A percentile compares a stretch with the other conserved stretches of the same genome.
Evolutionary conservation across 2,888 invertebrate species (phyloP).

Genomic region (Kryphioiulus occultus): DNA sequence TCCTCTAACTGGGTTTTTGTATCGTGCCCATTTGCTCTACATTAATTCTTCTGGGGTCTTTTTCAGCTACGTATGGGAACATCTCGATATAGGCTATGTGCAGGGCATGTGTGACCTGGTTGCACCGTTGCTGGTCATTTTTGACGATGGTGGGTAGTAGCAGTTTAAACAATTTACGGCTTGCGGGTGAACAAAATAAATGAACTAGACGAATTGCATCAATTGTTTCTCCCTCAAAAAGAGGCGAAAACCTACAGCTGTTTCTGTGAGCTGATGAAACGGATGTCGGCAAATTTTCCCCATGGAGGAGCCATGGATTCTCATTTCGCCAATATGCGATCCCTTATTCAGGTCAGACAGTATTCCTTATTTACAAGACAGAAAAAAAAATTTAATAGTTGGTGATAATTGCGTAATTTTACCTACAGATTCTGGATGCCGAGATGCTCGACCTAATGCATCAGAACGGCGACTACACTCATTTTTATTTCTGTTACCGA

Average conservation of each 20-base stretch:
- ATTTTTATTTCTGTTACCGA: conserved; percentile 97
- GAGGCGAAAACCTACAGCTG: conserved; percentile 90
- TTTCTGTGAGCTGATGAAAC: conserved; percentile 87
- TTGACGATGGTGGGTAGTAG: conserved; percentile 77
- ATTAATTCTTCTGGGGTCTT: too few species aligned
- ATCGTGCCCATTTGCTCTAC: too few species aligned
- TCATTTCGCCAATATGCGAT: conserved; percentile 93
- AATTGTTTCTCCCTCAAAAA: conserved; percentile 56
- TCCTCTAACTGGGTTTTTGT: too few species aligned
- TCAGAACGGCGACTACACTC: conserved; percentile 93
- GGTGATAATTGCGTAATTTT: too few species aligned
- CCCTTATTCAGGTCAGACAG: conserved; percentile 64
- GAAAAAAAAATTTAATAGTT: background rate
- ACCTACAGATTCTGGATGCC: conserved; percentile 83
- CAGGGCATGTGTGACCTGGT: conserved; percentile 98
- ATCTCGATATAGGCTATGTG: conserved; percentile 92
- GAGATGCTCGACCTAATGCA: conserved; percentile 95
- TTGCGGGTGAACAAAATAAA: background rate
- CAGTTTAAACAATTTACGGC: too few species aligned
- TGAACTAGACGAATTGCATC: background rate
- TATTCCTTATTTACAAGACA: background rate
- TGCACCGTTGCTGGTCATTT: conserved; percentile 88
- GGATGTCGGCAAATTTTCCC: conserved; percentile 91
- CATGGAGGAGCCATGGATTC: conserved; percentile 93
- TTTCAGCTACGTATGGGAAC: conserved; percentile 92